A percentile compares a stretch with the other conserved stretches of the same genome.
Evolutionary conservation across 2,888 invertebrate species (phyloP).

Genomic region (Anodontia alba): DNA sequence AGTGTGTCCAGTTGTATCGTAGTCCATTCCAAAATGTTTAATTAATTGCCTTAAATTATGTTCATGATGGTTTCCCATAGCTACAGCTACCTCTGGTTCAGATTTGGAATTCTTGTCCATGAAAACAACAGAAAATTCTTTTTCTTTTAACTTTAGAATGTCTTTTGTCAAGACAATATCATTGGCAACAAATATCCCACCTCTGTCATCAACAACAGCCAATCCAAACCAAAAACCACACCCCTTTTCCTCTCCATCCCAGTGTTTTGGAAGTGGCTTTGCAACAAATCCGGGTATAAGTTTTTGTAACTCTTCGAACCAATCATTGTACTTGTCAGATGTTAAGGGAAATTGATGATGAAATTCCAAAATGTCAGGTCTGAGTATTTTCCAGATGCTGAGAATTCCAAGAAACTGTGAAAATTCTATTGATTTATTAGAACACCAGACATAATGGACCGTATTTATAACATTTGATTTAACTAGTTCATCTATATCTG

Average conservation of each 20-base stretch:
- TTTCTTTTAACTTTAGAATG: constrained; percentile 34
- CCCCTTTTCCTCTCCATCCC: constrained; percentile 58
- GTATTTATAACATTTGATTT: constrained; percentile 59
- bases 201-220: constrained; percentile 71
- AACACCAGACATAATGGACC: constrained; percentile 80
- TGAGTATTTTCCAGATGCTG: constrained; percentile 75
- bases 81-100: constrained; percentile 25
- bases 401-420: constrained; percentile 78
- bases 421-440: constrained; percentile 74
- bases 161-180: constrained; percentile 63
- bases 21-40: constrained; percentile 24
- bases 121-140: constrained; percentile 47
- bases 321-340: constrained; percentile 72
- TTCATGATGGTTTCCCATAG: constrained; percentile 47
- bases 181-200: constrained; percentile 77
- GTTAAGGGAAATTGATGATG: constrained; percentile 59
- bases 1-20: neutral
- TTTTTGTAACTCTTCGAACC: constrained; percentile 73
- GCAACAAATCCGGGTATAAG: constrained; percentile 69
- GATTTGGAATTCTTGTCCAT: neutral
- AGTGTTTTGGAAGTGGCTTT: constrained; percentile 57
- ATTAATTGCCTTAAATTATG: constrained; percentile 28
- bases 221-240: constrained; percentile 61
- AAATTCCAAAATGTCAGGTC: constrained; percentile 77
- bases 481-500: constrained; percentile 44